Evolutionary conservation across 2,888 invertebrate genomes (phyloP).

Genomic region (Aspidiotus rigidus): DNA sequence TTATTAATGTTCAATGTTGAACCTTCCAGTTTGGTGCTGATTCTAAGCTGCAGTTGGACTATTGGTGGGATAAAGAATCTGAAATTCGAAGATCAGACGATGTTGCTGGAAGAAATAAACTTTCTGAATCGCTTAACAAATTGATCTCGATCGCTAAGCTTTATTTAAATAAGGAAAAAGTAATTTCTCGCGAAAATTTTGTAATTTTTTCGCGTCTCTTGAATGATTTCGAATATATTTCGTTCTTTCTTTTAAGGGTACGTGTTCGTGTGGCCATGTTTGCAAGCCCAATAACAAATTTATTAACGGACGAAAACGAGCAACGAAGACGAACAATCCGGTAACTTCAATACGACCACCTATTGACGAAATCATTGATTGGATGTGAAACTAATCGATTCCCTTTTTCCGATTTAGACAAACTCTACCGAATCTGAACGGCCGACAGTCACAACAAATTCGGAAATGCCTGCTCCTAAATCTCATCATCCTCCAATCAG

Average conservation of each 20-base stretch:
- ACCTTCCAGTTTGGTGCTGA: conserved; percentile 57
- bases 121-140: conserved; percentile 41
- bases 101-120: conserved; percentile 29
- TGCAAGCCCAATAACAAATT: conserved; percentile 41
- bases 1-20: too few relatives aligned
- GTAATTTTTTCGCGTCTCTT: not conserved
- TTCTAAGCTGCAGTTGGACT: conserved; percentile 65
- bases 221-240: not conserved
- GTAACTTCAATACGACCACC: not conserved
- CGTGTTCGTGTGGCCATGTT: conserved; percentile 52
- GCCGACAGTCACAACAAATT: not conserved
- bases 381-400: not conserved
- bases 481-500: not conserved
- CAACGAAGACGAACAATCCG: conserved; percentile 6
- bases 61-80: conserved; percentile 59
- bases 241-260: conserved; percentile 39
- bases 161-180: conserved; percentile 41
- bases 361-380: not conserved
- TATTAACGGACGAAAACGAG: conserved; percentile 20
- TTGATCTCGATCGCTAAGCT: conserved; percentile 46
- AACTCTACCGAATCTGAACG: not conserved
- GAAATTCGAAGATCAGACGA: conserved; percentile 16
- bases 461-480: not conserved
- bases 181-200: conserved; percentile 21
- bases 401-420: not conserved